phyloP scores from a whole-genome alignment of 2,888 invertebrate genomes.

The Thera britannica region DNA sequence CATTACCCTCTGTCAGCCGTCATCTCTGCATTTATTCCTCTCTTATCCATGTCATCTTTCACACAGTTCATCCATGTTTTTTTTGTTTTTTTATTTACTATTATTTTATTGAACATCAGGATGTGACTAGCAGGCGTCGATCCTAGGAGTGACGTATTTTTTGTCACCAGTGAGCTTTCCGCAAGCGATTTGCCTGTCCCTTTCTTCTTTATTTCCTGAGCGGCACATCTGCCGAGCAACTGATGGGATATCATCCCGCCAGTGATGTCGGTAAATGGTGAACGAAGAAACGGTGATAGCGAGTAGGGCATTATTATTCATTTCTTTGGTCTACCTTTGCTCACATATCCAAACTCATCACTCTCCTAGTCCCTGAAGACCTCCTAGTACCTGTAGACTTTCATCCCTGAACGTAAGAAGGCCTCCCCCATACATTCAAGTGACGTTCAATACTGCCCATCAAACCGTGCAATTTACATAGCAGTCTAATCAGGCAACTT shows the following conservation, averaged over 20 bases:
- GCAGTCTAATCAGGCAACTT: neutral
- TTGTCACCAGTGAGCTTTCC: constrained; percentile 85
- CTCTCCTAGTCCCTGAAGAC: no score
- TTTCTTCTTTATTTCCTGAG: constrained; percentile 87
- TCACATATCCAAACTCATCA: no score
- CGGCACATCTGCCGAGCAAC: constrained; percentile 85
- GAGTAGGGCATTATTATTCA: constrained; percentile 49
- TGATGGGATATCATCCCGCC: constrained; percentile 86
- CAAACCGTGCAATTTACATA: neutral
- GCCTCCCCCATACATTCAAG: no score
- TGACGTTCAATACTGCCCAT: neutral
- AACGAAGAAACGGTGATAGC: constrained; percentile 85
- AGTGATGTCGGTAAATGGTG: constrained; percentile 88
- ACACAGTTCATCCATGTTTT: no score
- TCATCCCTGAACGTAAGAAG: no score
- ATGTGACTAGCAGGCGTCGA: constrained; percentile 76
- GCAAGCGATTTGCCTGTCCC: constrained; percentile 83
- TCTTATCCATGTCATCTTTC: no score
- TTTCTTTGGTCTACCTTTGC: no score
- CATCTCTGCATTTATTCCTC: no score
- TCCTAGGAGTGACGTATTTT: constrained; percentile 79
- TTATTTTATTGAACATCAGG: constrained; percentile 14
- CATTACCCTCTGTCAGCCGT: no score
- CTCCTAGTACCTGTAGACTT: no score
- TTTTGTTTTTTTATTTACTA: constrained; percentile 23